Conservation (phyloP, 2,797 vertebrate species). For the Ammospiza maritima region DNA sequence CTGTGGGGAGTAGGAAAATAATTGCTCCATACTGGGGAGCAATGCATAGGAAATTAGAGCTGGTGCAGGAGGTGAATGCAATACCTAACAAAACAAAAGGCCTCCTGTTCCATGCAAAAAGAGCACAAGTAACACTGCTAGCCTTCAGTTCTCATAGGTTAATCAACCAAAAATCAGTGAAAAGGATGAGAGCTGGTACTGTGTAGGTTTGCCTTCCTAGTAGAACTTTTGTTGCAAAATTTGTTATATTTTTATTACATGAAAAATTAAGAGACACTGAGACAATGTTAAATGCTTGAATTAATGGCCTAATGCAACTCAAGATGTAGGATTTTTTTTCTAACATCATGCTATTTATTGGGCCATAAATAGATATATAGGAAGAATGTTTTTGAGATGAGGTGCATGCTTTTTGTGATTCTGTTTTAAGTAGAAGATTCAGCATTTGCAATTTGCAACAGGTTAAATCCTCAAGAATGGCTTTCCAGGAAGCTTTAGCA, state of each 20-base stretch:
- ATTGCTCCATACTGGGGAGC: rapidly evolving
- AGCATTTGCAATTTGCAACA: neutral
- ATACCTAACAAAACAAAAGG: neutral
- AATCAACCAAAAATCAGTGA: neutral
- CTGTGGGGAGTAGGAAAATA: neutral
- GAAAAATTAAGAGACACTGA: neutral
- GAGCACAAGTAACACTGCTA: neutral
- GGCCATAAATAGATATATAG: neutral
- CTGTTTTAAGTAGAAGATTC: neutral
- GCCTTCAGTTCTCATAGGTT: neutral
- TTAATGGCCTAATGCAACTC: neutral
- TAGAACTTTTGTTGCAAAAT: neutral
- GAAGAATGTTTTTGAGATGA: neutral
- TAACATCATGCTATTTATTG: neutral
- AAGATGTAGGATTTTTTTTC: neutral
- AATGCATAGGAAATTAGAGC: neutral
- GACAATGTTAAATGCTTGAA: neutral
- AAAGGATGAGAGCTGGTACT: neutral
- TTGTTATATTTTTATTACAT: neutral
- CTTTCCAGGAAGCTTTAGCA: neutral
- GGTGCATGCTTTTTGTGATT: neutral
- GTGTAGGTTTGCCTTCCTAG: neutral
- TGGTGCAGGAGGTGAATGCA: neutral
- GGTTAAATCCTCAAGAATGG: neutral
- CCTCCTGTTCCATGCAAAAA: neutral